These are phyloP conservation scores for Tetramorium alpestre DNA, from an alignment of 1,140 invertebrate species.

Conservation along the genomic window DNA sequence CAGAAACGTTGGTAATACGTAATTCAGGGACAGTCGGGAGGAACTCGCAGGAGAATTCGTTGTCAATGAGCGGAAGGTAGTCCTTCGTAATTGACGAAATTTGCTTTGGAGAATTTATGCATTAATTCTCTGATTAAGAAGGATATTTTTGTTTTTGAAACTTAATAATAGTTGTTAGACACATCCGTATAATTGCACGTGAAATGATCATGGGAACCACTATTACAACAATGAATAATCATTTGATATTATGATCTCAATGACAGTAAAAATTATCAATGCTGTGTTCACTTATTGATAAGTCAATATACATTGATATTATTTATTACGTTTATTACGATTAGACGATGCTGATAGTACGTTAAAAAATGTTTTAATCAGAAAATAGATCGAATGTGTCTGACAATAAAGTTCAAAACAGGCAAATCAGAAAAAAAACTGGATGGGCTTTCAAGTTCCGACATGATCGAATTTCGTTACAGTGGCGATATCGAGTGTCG, in stretches of 20 bases:
- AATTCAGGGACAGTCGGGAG: not conserved
- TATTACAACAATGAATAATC: not conserved
- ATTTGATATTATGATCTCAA: not conserved
- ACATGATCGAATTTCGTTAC: not conserved
- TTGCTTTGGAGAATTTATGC: not conserved
- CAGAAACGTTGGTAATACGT: slow-evolving; percentile 9
- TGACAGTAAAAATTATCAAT: slow-evolving; percentile 2
- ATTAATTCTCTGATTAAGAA: not conserved
- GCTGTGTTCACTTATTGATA: not conserved
- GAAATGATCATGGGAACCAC: not conserved
- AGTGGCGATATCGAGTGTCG: not conserved
- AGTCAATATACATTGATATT: not conserved
- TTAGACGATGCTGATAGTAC: not conserved
- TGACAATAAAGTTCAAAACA: not conserved
- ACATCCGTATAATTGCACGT: not conserved
- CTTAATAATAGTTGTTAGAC: not conserved
- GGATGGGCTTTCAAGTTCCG: not conserved
- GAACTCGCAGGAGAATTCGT: slow-evolving; percentile 21
- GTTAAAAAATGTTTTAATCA: not conserved
- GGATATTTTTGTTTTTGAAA: not conserved
- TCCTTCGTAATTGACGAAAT: slow-evolving; percentile 1
- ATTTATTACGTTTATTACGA: too few species aligned
- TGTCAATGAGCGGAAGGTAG: not conserved
- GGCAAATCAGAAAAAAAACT: not conserved
- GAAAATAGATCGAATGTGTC: not conserved